A percentile compares a stretch with the other conserved stretches of the same genome.
Conservation (phyloP, 2,888 invertebrate genomes). For the Parthenolecanium corni region DNA sequence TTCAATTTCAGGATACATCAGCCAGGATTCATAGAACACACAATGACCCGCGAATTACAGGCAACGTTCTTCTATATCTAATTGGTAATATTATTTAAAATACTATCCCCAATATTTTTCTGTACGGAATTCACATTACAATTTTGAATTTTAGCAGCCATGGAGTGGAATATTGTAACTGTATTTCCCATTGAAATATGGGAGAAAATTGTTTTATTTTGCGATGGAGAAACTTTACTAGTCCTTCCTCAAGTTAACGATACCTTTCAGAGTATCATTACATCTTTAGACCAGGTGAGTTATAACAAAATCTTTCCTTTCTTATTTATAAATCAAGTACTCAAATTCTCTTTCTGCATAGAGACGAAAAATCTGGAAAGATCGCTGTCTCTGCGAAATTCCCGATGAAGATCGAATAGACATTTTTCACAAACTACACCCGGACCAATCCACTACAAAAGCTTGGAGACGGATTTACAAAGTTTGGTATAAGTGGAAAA, state of each 20-base stretch:
- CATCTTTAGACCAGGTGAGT: constrained; percentile 6
- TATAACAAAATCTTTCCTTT: neutral
- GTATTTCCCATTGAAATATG: constrained; percentile 2
- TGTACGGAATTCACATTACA: too few species aligned
- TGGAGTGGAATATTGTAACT: too few species aligned
- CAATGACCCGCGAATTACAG: too few species aligned
- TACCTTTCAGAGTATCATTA: neutral
- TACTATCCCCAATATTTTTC: too few species aligned
- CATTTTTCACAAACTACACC: neutral
- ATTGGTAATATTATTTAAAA: too few species aligned
- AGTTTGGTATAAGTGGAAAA: neutral
- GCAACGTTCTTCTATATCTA: too few species aligned
- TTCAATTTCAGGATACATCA: too few species aligned
- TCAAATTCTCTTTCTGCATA: neutral
- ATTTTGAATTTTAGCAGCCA: too few species aligned
- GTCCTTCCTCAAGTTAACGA: neutral
- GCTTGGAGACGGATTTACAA: neutral
- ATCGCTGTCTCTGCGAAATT: neutral
- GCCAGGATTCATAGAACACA: too few species aligned
- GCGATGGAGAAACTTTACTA: neutral
- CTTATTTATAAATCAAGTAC: neutral
- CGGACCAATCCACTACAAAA: neutral
- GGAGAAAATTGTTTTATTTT: neutral
- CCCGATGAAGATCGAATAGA: neutral
- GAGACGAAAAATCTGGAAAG: constrained; percentile 8